Evolutionary conservation across 2,888 invertebrate genomes (phyloP), one percentile per base, ranked within the genome.

Genomic region (Ashinkailepas kermadecensis): DNA sequence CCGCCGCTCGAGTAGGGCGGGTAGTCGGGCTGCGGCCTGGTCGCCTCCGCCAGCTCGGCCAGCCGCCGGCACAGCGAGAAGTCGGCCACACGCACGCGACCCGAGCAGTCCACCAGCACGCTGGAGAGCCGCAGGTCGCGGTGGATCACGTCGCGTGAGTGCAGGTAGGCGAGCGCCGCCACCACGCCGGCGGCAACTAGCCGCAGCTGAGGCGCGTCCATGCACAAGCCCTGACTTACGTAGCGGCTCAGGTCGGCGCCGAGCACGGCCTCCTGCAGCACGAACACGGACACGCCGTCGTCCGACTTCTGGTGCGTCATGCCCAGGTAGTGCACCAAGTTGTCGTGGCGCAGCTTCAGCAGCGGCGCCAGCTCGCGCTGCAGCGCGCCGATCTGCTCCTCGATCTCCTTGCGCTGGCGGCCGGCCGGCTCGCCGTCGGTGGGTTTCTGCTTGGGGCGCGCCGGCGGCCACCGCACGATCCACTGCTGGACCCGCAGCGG

Each of bases 381-480:
- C 80, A 95, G 90, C 83, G 90, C 90, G 70, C 89, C 89, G 8
- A 94, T 87, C 87, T 93, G 91, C 13, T 81, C 39, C 2, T 80
- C n/a, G 18, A 84, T 59, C 21, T 81, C 82, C n/a, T 83, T 15
- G 89, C 90, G 78, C 89, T 89, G 65, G 89, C 88, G 81, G 87
- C 89, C 56, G 92, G 89, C 83, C 92, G 88, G 86, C 94, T 93
- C 62, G 89, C 89, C 1, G 95, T 89, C 84, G 93, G 93, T 80
- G 91, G 91, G 85, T 92, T 95, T 86, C 95, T 95, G 25, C 93
- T 91, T 94, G 94, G 92, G 87, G 97, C 90, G 81, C 92, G 95
- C 88, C 93, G 92, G 70, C 95, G 89, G 90, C 95, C 89, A 90
- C 93, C 93, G 85, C 92, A 91, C 88, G 97, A 97, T 12, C 95